Evolutionary conservation across 2,113 vertebrate genomes (phyloP), one percentile per base, ranked within the genome.

Genomic region (Mellivora capensis): DNA sequence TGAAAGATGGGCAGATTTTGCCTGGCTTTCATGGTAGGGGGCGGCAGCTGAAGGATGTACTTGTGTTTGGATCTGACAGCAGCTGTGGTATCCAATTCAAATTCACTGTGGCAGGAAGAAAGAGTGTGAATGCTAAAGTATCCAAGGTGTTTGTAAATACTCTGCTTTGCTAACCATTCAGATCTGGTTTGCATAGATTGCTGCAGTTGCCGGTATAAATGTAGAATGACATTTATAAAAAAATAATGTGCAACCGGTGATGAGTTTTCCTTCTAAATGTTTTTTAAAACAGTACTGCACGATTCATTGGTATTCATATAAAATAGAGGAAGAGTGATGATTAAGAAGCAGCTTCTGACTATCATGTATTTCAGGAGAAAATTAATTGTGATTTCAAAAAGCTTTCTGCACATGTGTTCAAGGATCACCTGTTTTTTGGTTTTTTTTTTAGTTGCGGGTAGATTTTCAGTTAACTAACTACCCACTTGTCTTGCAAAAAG

Each of bases 91-190:
- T 97, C 96, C 97, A 98, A 97, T 96, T 98, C 96, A 98, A 82
- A 99, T 98, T 98, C 98, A 93, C 98, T 98, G 95, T 98, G 98
- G 98, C 98, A 99, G 98, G 98, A 98, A 98, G 98, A 98, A 98
- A 98, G 97, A 97, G 97, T 98, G 98, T 0, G 80, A 98, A 98
- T 83, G 87, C 94, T 98, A 96, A 98, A 98, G 98, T 95, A 98
- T 87, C 93, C 96, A 97, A 98, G 97, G 98, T 91, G 25, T 98
- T 98, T 98, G 98, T 98, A 98, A 99, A 99, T 98, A 98, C 94
- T 97, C 94, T 69, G 90, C 97, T 98, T 98, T 98, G 97, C 96
- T 96, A 98, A 95, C 97, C 97, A 96, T 98, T 99, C 98, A 97
- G 97, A 98, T 98, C 97, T 77, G 94, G 94, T 98, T 98, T 97